Base-by-base conservation (phyloP, 2,113 vertebrate species). In the Cyprinodon tularosa region DNA sequence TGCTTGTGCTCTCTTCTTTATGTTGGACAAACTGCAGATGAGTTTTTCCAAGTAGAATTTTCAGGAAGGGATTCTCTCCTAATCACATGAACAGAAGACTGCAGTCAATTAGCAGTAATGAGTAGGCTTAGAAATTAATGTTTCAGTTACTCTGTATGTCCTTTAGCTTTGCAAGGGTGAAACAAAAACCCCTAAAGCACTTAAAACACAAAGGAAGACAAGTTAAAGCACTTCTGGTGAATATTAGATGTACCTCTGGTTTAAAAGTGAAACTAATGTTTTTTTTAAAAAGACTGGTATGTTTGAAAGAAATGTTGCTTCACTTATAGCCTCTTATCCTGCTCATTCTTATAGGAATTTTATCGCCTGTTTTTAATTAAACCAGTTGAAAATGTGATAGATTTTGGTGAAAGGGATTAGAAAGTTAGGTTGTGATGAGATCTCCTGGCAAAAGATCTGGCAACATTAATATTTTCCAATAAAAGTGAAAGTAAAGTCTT, bases 21-120 rank as follows among this genome's bases (percentile, higher is more conserved):
- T 64, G 45, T 62, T 5, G 12, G 40, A 20, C 50, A 50, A 78
- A 45, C 71, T 71, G 64, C 44, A 45, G 63, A 76, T 14, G 22
- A 72, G 75, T 81, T 82, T 73, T 66, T 13, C 61, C 10, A 5
- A 36, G 13, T 6, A 3, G 72, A 81, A 47, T 44, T 78, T 88
- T 81, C 1, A 82, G 68, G 70, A 84, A 42, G 57, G 42, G 8
- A 63, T 22, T 22, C 71, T 20, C 22, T 82, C 20, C 48, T 45
- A 63, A 53, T 74, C 15, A 22, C 12, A 40, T 38, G 61, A 22
- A 17, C 64, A 22, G 62, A 44, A 13, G 50, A 10, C 50, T 9
- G 8, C 50, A 57, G 50, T n/a, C 17, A 57, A 8, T 57, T 14
- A 20, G 17, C 17, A 20, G 50, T 57, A 57, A n/a, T n/a, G 50